A percentile compares a stretch with the other conserved stretches of the same genome.
These are phyloP conservation scores for Riparia riparia DNA, from an alignment of 2,113 vertebrate species.

Conservation along the genomic window DNA sequence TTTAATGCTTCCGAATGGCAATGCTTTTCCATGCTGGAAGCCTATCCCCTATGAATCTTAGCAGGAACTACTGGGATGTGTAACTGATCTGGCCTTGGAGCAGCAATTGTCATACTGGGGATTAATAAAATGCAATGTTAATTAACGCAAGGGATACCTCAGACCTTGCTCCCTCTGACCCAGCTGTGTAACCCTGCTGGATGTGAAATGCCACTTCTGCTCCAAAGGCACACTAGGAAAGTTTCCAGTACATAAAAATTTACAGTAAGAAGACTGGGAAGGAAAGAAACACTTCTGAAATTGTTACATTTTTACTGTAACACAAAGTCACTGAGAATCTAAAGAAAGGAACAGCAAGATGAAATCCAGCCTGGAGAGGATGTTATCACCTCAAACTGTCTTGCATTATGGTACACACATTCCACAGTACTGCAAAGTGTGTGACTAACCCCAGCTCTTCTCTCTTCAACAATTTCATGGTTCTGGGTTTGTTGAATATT, in stretches of 20 bases:
- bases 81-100: neutral
- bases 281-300: neutral
- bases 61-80: neutral
- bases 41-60: neutral
- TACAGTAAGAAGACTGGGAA: neutral
- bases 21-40: neutral
- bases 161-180: neutral
- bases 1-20: neutral
- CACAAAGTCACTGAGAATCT: neutral
- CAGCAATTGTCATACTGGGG: neutral
- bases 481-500: neutral
- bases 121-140: neutral
- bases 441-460: neutral
- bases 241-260: neutral
- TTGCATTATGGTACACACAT: neutral
- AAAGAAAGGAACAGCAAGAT: neutral
- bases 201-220: neutral
- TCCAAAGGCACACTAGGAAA: neutral
- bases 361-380: neutral
- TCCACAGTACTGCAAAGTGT: neutral
- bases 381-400: neutral
- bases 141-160: neutral
- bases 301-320: neutral
- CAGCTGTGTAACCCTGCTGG: neutral
- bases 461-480: neutral